Evolutionary conservation across 2,113 vertebrate species (phyloP), one percentile per base, ranked within the genome.

Genomic region (Tylochromis polylepis): DNA sequence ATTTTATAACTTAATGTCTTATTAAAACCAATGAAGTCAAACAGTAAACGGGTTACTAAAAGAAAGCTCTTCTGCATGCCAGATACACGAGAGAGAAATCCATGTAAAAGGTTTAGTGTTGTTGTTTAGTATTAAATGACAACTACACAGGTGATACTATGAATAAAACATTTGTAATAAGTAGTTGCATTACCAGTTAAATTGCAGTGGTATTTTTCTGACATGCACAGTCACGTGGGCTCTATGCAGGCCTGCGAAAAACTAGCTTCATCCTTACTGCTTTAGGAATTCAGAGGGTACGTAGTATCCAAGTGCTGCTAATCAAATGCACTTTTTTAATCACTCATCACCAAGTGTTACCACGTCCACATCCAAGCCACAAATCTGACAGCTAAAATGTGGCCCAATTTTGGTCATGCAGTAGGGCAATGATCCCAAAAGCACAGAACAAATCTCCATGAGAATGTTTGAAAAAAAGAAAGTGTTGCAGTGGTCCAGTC

Each of bases 11-110:
- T 67, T 67, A 67, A 67, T 6, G 1, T 0, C 34, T 22, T 11
- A 65, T 65, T 22, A 65, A 38, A 65, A 38, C 60, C 60, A 38
- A 65, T 38, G 34, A 65, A 20, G 34, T 3, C 60, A 38, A 67
- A 67, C 60, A 22, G 11, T 14, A 46, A 72, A 22, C 53, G 3
- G 67, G 22, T 27, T 18, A 27, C 5, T 72, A 43, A 43, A 70
- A 70, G 0, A 75, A 75, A 49, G 0, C 14, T 46, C 67, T 46
- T 46, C 14, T 72, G 38, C 38, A 24, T 43, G 22, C 3, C 36
- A 24, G 38, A 43, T 16, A 24, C 10, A 43, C 27, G 65, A 72
- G 2, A 14, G 43, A 0, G 43, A 70, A 0, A 43, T 24, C 7
- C n/a, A 43, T 65, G 11, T 65, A 11, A 65, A 65, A 8, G 11